Conservation (phyloP, 2,797 vertebrate genomes). For the Pseudomugil gertrudae region DNA sequence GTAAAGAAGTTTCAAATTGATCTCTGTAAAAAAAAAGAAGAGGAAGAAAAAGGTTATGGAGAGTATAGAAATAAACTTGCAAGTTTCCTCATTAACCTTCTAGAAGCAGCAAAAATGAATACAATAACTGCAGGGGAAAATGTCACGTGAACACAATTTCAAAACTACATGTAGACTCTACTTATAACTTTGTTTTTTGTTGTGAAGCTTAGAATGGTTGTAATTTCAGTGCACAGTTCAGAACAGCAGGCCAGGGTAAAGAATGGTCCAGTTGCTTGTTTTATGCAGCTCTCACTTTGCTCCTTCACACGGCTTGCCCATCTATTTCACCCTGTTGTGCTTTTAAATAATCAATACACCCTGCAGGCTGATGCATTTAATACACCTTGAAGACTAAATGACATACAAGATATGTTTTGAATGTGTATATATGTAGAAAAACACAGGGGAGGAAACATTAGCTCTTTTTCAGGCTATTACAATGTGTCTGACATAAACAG, state of each 20-base stretch:
- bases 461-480: conserved; percentile 14
- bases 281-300: conserved; percentile 60
- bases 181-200: conserved; percentile 8
- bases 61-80: conserved; percentile 1
- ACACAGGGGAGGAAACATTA: conserved; percentile 24
- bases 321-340: conserved; percentile 66
- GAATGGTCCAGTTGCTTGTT: conserved; percentile 69
- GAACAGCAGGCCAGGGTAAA: conserved; percentile 48
- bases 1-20: conserved; percentile 21
- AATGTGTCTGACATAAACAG: background rate
- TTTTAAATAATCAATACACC: conserved; percentile 77
- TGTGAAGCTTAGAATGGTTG: conserved; percentile 54
- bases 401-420: conserved; percentile 49
- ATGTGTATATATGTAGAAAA: conserved; percentile 10
- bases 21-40: background rate
- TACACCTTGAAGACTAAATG: conserved; percentile 65
- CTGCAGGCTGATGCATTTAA: conserved; percentile 57
- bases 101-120: conserved; percentile 15
- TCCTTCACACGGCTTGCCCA: conserved; percentile 58
- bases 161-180: conserved; percentile 28
- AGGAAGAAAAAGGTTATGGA: conserved; percentile 16
- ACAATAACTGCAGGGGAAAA: conserved; percentile 22
- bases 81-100: conserved; percentile 25
- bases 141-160: conserved; percentile 22
- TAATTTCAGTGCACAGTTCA: conserved; percentile 39